Base-by-base conservation (phyloP, 2,888 invertebrate genomes). In the Lepidochrysops patricia region DNA sequence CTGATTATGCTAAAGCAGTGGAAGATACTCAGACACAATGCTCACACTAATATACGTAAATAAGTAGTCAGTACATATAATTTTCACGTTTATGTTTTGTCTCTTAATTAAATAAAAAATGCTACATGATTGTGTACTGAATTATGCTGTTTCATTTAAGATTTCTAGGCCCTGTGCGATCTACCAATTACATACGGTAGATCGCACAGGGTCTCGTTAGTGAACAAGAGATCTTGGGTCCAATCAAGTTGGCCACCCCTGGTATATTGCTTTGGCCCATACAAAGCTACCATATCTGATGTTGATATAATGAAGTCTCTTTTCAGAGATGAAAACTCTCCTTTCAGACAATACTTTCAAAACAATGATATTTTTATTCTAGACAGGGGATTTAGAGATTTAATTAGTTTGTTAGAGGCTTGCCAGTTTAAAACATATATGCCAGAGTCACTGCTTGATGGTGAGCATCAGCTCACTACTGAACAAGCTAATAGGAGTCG, bases 1-100 rank as follows among this genome's bases (percentile, higher is more conserved):
- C 70, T 60, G 67, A 70, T 61, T 61, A 26, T 68, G 65, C 63
- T 64, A 65, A 65, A 43, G 62, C 66, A 67, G 66, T 29, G 60
- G 62, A 68, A 65, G 61, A 63, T 65, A 12, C 60, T 66, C 62
- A 63, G 61, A 58, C 63, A 60, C 62, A 67, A 67, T 66, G 61
- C 65, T 68, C 64, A 65, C 66, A 66, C 63, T 65, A 62, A 65
- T 69, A 61, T 50, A 52, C 6, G 15, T 56, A 60, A 58, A 60
- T 12, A 4, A 12, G 2, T 35, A 35, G 2, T 12, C n/a, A 12
- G 6, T 35, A 35, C 2, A 12, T 35, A n/a, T n/a, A n/a, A n/a
- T n/a, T n/a, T n/a, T n/a, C n/a, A n/a, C n/a, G n/a, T n/a, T n/a
- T n/a, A n/a, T n/a, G n/a, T n/a, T n/a, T n/a, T n/a, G n/a, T n/a